Conservation (phyloP, 2,888 invertebrate genomes). For the Hartigia nigra region DNA sequence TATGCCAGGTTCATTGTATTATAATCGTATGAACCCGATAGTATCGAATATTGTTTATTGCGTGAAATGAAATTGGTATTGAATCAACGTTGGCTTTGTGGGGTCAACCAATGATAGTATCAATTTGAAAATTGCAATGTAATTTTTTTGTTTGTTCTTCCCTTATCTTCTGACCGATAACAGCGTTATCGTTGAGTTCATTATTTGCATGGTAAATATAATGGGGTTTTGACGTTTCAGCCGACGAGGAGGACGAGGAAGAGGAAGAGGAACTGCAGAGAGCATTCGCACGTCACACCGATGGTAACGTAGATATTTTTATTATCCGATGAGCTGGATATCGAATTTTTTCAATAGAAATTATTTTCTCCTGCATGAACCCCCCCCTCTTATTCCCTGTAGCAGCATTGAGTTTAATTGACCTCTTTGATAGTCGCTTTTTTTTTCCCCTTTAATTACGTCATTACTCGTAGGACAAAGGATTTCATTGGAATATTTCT, state of each 20-base stretch:
- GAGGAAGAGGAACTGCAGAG: conserved; percentile 53
- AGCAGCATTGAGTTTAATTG: neutral
- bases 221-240: conserved; percentile 19
- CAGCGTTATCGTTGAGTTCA: neutral
- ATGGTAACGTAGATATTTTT: conserved; percentile 40
- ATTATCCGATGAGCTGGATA: neutral
- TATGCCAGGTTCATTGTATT: neutral
- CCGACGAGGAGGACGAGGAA: conserved; percentile 48
- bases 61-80: neutral
- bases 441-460: neutral
- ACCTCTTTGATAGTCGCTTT: neutral
- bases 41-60: neutral
- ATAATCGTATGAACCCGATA: neutral
- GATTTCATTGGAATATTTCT: neutral
- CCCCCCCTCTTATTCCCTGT: neutral
- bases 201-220: conserved; percentile 7
- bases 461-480: neutral
- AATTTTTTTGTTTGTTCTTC: neutral
- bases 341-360: neutral
- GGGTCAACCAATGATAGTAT: neutral
- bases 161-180: neutral
- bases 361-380: neutral
- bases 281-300: conserved; percentile 52
- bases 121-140: neutral
- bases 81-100: neutral